Evolutionary conservation across 2,113 vertebrate genomes (phyloP).

Genomic region (Eurystomus gularis): DNA sequence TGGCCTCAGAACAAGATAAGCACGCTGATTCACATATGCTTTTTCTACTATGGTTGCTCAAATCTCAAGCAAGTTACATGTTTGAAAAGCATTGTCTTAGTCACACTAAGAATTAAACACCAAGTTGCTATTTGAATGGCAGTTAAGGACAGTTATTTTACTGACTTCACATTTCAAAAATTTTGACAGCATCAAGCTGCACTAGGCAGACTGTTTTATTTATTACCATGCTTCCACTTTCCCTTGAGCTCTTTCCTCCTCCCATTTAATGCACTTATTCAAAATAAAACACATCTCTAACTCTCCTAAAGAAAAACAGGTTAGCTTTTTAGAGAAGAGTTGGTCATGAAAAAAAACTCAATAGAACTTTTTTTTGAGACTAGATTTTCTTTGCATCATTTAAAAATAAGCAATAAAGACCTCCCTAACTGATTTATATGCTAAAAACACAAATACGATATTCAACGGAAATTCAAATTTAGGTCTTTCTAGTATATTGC

Average conservation of each 20-base stretch:
- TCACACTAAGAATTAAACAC: neutral
- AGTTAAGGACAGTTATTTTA: neutral
- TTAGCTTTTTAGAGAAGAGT: neutral
- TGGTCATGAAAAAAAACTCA: neutral
- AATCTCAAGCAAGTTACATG: neutral
- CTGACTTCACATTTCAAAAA: neutral
- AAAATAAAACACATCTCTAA: neutral
- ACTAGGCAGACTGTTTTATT: neutral
- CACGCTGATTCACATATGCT: rapidly evolving
- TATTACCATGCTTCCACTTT: neutral
- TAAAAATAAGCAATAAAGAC: neutral
- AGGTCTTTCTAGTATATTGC: neutral
- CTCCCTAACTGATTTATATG: neutral
- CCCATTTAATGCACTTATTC: neutral
- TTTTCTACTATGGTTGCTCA: neutral
- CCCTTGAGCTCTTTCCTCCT: constrained; percentile 12
- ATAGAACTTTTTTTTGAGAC: neutral
- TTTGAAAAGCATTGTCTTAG: neutral
- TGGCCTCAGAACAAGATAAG: neutral
- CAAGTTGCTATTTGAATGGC: constrained; percentile 29
- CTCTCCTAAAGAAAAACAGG: neutral
- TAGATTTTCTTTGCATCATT: neutral
- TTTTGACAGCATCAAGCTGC: neutral
- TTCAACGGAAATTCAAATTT: neutral
- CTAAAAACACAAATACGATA: neutral